Evolutionary conservation across 2,113 vertebrate genomes (phyloP).

Genomic region (Gymnorhina tibicen): DNA sequence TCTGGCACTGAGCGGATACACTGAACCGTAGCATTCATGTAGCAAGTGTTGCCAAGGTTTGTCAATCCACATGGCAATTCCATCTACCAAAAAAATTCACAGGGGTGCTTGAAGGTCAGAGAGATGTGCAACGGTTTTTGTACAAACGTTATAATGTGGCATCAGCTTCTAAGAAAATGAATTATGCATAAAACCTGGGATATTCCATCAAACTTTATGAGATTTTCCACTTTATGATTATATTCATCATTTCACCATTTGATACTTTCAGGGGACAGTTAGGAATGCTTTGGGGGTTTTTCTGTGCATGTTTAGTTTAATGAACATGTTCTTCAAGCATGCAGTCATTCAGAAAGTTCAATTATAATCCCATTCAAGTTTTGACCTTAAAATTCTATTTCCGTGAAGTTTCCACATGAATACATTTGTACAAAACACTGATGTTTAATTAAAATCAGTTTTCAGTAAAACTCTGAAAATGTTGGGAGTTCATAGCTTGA

Average conservation of each 20-base stretch:
- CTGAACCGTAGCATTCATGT: conserved; percentile 99
- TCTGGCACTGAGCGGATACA: conserved; percentile 98
- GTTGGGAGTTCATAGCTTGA: background rate
- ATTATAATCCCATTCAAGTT: background rate
- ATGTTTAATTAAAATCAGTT: conserved; percentile 10
- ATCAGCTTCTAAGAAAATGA: background rate
- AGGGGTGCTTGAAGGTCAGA: background rate
- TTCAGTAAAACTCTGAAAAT: background rate
- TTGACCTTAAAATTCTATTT: conserved; percentile 13
- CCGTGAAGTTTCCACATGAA: background rate
- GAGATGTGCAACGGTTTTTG: background rate
- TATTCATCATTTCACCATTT: background rate
- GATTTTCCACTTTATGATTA: background rate
- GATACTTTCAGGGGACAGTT: background rate
- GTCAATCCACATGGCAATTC: conserved; percentile 96
- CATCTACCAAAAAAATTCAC: conserved; percentile 79
- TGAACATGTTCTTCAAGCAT: background rate
- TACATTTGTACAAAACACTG: background rate
- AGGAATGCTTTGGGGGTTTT: background rate
- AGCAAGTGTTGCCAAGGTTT: conserved; percentile 98
- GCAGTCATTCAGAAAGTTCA: conserved; percentile 22
- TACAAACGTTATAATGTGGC: accelerated
- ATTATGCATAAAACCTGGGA: background rate
- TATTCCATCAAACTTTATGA: background rate
- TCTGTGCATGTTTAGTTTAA: background rate